Base-by-base conservation (phyloP, 2,797 vertebrate genomes). In the Gadopsis marmoratus region DNA sequence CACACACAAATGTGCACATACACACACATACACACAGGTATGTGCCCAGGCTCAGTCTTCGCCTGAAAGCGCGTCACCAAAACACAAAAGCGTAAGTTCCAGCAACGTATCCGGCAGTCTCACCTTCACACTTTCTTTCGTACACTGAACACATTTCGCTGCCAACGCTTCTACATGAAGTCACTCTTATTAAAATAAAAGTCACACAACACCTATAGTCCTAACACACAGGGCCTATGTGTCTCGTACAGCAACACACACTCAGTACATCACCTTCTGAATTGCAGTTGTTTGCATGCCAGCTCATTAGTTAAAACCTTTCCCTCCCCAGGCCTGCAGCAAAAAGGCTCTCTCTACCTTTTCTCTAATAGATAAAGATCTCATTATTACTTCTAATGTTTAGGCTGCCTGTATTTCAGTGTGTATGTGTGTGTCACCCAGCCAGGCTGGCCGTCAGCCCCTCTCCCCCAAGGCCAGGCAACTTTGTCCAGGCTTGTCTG, bases 401-500 rank as follows among this genome's bases (percentile, higher is more conserved):
- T 79, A 43, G 63, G 51, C 47, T 81, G 73, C 55, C 26, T 80
- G 67, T 71, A 62, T 68, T 51, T 54, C 47, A 48, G 50, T 81
- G 56, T 63, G 39, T 60, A 29, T 69, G 71, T 70, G 77, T 64
- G 72, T 81, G 29, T 83, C 61, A 79, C 61, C 19, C 19, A 79
- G 82, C 54, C 84, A 75, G 79, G 65, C 72, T 90, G 80, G 80
- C 78, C 87, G 12, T 73, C 62, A 71, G 79, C 72, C 64, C 37
- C 70, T 87, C 69, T 82, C 37, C 80, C 81, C 56, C 55, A 75
- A 86, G 90, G 90, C 87, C 88, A 86, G 41, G 41, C 74, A 56
- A 17, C 71, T 84, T 76, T 79, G 89, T 84, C 81, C 82, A 61
- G 86, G 82, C 92, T 81, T 91, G 91, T 85, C 79, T 90, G 88